Evolutionary conservation across 2,888 invertebrate species (phyloP).

Genomic region (Polyommatus iphigenia): DNA sequence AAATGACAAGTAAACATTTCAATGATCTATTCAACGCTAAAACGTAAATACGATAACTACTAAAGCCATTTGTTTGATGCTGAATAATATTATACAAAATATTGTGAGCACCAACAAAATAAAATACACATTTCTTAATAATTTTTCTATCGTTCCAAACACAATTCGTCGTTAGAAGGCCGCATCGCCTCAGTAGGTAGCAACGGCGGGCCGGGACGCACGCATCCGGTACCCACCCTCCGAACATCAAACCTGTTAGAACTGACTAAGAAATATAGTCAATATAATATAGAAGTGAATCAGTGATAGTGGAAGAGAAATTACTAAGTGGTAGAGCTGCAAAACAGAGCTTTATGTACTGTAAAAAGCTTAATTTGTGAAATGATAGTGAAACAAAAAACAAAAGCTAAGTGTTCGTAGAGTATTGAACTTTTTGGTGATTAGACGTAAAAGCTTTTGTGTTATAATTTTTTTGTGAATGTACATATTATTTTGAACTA

Average conservation of each 20-base stretch:
- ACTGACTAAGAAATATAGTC: background rate
- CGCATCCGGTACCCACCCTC: conserved; percentile 1
- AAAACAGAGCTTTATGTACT: background rate
- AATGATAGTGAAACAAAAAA: background rate
- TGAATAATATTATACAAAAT: background rate
- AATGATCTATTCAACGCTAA: no score
- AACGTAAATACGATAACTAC: no score
- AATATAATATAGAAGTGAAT: background rate
- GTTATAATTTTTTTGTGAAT: background rate
- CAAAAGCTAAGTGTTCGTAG: background rate
- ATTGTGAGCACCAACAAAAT: background rate
- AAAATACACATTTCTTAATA: background rate
- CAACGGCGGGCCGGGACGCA: conserved; percentile 12
- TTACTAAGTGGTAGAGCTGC: background rate
- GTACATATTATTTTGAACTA: background rate
- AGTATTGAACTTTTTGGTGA: no score
- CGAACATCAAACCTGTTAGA: background rate
- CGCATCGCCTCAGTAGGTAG: conserved; percentile 33
- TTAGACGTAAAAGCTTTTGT: background rate
- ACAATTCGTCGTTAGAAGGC: conserved; percentile 37
- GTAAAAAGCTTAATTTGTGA: no score
- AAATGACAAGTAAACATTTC: no score
- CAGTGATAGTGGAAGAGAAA: background rate
- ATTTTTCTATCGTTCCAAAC: background rate
- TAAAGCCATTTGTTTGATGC: no score